phyloP scores from a whole-genome alignment of 1,140 invertebrate species.

The Brachionus asplanchnoidis region DNA sequence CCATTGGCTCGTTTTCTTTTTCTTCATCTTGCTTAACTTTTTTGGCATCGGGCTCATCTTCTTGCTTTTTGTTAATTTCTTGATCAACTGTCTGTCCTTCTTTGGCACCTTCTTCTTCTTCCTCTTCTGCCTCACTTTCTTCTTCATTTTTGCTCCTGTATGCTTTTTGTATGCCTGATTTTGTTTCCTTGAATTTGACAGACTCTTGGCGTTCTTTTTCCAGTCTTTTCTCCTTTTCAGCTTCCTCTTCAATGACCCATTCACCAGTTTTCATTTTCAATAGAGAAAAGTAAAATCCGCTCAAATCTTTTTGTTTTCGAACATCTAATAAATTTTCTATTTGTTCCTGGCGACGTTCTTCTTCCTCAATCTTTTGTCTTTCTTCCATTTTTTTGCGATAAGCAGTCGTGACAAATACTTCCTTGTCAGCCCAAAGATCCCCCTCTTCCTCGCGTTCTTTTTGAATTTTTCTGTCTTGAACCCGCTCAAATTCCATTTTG shows the following conservation, averaged over 20 bases:
- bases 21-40: not conserved
- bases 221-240: constrained; percentile 31
- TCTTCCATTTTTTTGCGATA: constrained; percentile 45
- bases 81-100: not conserved
- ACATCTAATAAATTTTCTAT: constrained; percentile 34
- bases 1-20: not conserved
- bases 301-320: constrained; percentile 27
- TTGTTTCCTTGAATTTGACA: constrained; percentile 9
- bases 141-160: constrained; percentile 8
- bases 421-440: constrained; percentile 46
- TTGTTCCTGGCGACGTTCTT: constrained; percentile 31
- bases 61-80: not conserved
- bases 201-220: constrained; percentile 9
- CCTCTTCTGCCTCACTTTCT: constrained; percentile 21
- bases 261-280: constrained; percentile 40
- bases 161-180: not conserved
- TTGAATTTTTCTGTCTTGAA: constrained; percentile 46
- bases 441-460: constrained; percentile 46
- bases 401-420: constrained; percentile 46
- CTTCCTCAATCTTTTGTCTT: constrained; percentile 36
- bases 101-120: not conserved
- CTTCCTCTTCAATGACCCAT: constrained; percentile 39
- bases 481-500: constrained; percentile 42
- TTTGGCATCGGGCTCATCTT: not conserved
- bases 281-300: constrained; percentile 31